Percentiles rank a stretch among this genome's conserved stretches.
phyloP scores from a whole-genome alignment of 2,113 vertebrate species.

The Rhegmatorhina hoffmannsi region DNA sequence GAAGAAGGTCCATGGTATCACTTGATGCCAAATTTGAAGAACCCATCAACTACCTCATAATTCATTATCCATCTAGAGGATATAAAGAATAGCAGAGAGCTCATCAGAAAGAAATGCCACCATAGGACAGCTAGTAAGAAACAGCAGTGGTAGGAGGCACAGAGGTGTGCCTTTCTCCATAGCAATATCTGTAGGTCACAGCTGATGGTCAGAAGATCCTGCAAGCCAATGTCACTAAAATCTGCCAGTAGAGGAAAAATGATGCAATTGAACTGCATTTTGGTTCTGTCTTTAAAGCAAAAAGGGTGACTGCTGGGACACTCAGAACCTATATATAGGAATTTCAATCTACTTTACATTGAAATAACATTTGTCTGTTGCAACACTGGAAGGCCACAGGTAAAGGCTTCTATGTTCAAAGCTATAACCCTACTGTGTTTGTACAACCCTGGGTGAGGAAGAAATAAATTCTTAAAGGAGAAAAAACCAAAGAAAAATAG shows the following conservation, averaged over 20 bases:
- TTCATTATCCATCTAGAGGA: neutral
- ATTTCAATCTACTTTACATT: neutral
- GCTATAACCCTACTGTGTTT: neutral
- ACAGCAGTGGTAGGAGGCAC: neutral
- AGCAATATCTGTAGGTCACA: neutral
- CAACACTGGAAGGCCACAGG: neutral
- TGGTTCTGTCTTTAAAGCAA: neutral
- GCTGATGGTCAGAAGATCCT: neutral
- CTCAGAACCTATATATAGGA: neutral
- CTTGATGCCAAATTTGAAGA: neutral
- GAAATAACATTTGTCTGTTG: neutral
- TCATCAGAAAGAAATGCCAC: neutral
- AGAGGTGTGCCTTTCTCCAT: neutral
- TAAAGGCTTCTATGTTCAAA: neutral
- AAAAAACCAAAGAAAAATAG: neutral
- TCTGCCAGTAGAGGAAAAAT: neutral
- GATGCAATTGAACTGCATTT: neutral
- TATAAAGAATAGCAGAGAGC: neutral
- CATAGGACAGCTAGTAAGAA: neutral
- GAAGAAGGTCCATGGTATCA: neutral
- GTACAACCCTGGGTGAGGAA: neutral
- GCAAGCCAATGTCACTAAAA: neutral
- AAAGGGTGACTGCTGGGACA: neutral
- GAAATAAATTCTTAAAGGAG: neutral
- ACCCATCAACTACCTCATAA: neutral